Evolutionary conservation across 2,113 vertebrate species (phyloP).

Genomic region (Austrofundulus limnaeus): DNA sequence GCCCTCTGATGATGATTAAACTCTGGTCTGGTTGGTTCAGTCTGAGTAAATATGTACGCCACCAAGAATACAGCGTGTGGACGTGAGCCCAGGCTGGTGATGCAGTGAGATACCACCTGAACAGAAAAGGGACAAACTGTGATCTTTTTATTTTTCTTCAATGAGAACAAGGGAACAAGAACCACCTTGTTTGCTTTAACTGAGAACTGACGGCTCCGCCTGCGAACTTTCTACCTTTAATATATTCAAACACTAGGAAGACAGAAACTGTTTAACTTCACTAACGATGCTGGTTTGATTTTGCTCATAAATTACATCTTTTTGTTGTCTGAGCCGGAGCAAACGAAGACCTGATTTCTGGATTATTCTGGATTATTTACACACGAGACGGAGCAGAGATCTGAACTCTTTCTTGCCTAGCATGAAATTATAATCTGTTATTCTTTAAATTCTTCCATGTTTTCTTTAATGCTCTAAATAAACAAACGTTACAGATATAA

Average conservation of each 20-base stretch:
- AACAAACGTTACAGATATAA: constrained; percentile 67
- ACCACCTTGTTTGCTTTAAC: no score
- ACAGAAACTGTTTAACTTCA: constrained; percentile 4
- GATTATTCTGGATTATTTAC: no score
- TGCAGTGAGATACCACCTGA: no score
- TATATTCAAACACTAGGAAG: constrained; percentile 40
- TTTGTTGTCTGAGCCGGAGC: constrained; percentile 24
- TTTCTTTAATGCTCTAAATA: constrained; percentile 55
- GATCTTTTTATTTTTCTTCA: no score
- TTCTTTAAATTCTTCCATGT: constrained; percentile 51
- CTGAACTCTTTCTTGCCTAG: constrained; percentile 43
- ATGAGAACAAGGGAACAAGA: no score
- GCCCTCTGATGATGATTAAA: no score
- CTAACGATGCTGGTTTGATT: constrained; percentile 12
- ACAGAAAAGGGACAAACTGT: constrained; percentile 7
- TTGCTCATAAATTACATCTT: not conserved
- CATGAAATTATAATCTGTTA: constrained; percentile 59
- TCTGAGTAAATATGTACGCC: no score
- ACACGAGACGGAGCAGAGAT: constrained; percentile 12
- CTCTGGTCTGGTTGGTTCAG: no score
- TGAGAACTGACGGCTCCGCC: constrained; percentile 17
- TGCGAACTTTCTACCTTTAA: constrained; percentile 35
- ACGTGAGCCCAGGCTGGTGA: no score
- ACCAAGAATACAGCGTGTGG: no score
- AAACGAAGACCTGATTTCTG: constrained; percentile 4